Evolutionary conservation across 2,113 vertebrate genomes (phyloP).

Genomic region (Oxygymnocypris stewartii): DNA sequence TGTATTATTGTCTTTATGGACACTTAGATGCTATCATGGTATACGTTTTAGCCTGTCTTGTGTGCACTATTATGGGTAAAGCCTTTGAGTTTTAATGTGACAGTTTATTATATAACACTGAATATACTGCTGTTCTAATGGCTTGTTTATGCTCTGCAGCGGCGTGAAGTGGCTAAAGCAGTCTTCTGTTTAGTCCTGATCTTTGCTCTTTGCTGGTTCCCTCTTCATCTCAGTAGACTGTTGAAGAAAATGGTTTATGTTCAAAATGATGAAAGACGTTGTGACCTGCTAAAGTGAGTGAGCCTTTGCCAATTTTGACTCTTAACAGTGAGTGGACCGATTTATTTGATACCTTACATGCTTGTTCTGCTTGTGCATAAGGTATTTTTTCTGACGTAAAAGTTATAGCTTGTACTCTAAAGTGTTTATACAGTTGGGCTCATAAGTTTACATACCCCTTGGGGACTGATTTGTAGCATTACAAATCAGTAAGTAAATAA

Average conservation of each 20-base stretch:
- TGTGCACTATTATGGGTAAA: not conserved
- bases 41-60: not conserved
- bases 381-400: not conserved
- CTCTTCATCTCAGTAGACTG: conserved; percentile 91
- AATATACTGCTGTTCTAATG: not conserved
- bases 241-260: conserved; percentile 85
- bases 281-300: conserved; percentile 89
- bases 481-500: not conserved
- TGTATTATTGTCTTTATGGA: not conserved
- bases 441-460: not conserved
- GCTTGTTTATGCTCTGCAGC: conserved; percentile 70
- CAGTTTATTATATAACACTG: not conserved
- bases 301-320: not conserved
- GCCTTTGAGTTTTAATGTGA: not conserved
- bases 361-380: not conserved
- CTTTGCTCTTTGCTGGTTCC: conserved; percentile 98
- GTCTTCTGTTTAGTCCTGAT: conserved; percentile 97
- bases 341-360: not conserved
- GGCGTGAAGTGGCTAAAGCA: conserved; percentile 95
- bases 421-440: not conserved
- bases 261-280: conserved; percentile 75
- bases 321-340: no score
- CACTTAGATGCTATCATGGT: not conserved
- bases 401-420: not conserved
- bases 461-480: not conserved